phyloP scores from a whole-genome alignment of 2,888 invertebrate species.

The Dermolepida albohirtum region DNA sequence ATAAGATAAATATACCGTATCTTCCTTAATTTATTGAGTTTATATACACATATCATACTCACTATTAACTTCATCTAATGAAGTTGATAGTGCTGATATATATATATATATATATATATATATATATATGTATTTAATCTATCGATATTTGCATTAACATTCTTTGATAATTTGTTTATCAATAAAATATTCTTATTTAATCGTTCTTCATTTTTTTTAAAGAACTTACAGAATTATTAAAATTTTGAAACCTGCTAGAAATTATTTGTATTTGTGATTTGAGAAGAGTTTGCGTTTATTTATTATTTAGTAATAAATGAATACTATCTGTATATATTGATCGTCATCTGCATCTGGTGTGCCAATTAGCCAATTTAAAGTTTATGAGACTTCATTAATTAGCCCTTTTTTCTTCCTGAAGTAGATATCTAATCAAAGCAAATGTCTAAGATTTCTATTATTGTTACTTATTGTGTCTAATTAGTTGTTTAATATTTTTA shows the following conservation, averaged over 20 bases:
- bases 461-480: neutral
- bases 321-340: conserved; percentile 47
- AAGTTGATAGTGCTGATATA: too few species aligned
- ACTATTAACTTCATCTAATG: too few species aligned
- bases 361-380: too few species aligned
- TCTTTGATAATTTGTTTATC: too few species aligned
- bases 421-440: too few species aligned
- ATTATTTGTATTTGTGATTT: conserved; percentile 50
- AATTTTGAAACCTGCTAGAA: conserved; percentile 48
- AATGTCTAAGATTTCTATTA: neutral
- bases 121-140: too few species aligned
- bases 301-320: conserved; percentile 40
- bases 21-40: conserved; percentile 3
- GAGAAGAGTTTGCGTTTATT: conserved; percentile 46
- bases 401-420: too few species aligned
- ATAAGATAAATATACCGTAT: conserved; percentile 45
- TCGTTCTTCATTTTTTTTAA: conserved; percentile 47
- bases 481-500: neutral
- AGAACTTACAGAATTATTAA: conserved; percentile 46
- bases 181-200: too few species aligned
- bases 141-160: conserved; percentile 4
- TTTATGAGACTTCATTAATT: too few species aligned
- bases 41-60: too few species aligned
- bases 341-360: conserved; percentile 47
- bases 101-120: too few species aligned